Evolutionary conservation across 2,113 vertebrate genomes (phyloP).

Genomic region (Antechinus flavipes): DNA sequence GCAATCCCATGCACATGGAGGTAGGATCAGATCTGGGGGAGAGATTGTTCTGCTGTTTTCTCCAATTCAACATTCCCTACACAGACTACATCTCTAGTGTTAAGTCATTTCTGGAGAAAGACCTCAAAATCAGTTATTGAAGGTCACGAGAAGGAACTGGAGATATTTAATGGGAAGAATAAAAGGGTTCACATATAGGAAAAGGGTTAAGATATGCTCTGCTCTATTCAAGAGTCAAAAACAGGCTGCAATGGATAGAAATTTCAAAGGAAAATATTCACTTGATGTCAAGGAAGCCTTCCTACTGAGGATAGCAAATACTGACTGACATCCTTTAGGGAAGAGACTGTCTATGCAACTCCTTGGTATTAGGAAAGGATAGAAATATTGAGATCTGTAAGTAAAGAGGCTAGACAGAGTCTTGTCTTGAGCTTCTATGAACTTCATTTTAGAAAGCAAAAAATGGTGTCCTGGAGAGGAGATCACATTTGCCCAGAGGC

Average conservation of each 20-base stretch:
- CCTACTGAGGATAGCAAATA: not conserved
- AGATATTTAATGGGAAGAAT: not conserved
- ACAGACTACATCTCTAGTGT: not conserved
- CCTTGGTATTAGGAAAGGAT: not conserved
- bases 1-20: not conserved
- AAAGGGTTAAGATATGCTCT: not conserved
- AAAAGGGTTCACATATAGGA: not conserved
- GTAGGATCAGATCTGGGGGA: not conserved
- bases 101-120: fast-evolving
- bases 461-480: not conserved
- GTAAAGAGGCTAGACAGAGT: not conserved
- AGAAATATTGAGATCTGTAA: not conserved
- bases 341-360: not conserved
- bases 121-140: not conserved
- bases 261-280: not conserved
- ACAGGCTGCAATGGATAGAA: not conserved
- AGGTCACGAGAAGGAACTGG: not conserved
- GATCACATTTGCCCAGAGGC: not conserved
- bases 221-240: not conserved
- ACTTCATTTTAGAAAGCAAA: not conserved
- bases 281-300: not conserved
- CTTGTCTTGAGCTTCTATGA: not conserved
- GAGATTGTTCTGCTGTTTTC: not conserved
- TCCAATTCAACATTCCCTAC: not conserved
- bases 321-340: no score